Conservation (phyloP, 2,888 invertebrate species). For the Epinotia nisella region DNA sequence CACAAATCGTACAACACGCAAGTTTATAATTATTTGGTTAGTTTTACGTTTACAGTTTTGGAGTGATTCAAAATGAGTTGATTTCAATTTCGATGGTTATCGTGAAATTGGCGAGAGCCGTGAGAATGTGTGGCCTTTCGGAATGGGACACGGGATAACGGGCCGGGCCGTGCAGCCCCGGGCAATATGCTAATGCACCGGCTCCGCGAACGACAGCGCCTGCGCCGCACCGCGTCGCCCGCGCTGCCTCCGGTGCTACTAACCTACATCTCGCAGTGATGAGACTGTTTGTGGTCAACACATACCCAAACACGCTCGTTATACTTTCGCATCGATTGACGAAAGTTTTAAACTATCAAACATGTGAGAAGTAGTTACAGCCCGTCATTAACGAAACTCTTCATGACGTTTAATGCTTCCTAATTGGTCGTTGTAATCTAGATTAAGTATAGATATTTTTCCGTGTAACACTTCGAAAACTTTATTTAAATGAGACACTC, state of each 20-base stretch:
- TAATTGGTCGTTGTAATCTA: conserved; percentile 10
- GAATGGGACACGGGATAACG: conserved; percentile 77
- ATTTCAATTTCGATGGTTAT: conserved; percentile 41
- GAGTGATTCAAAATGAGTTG: conserved; percentile 1
- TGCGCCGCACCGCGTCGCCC: conserved; percentile 59
- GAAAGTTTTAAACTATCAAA: conserved; percentile 70
- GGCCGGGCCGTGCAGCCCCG: conserved; percentile 63
- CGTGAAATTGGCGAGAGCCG: conserved; percentile 64
- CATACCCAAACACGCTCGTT: conserved; percentile 78
- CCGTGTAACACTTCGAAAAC: neutral
- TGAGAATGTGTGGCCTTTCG: conserved; percentile 71
- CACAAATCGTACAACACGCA: neutral
- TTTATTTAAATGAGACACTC: neutral
- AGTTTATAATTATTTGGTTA: neutral
- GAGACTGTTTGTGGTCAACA: conserved; percentile 76
- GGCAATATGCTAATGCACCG: conserved; percentile 77
- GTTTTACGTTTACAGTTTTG: neutral
- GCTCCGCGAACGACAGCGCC: conserved; percentile 61
- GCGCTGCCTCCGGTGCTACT: conserved; percentile 69
- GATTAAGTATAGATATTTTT: neutral
- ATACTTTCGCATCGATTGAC: conserved; percentile 80
- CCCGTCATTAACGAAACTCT: conserved; percentile 18
- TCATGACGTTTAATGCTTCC: conserved; percentile 3
- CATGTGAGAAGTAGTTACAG: conserved; percentile 61
- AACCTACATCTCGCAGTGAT: conserved; percentile 80